Percentiles rank a stretch among this genome's conserved stretches.
Conservation (phyloP, 2,797 vertebrate species). For the Anas flavirostris region DNA sequence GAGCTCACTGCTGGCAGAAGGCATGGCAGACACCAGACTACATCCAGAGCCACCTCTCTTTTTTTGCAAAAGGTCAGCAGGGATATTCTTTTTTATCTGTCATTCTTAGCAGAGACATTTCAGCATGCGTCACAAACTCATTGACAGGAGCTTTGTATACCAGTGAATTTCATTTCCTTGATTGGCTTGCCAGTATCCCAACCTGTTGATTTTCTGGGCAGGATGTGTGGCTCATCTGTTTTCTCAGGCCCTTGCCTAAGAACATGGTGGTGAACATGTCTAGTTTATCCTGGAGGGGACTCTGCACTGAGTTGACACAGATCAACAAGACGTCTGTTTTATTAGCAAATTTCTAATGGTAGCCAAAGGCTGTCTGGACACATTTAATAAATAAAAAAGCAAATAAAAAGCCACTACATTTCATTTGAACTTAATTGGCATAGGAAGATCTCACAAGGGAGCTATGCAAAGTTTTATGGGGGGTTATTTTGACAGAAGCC, state of each 20-base stretch:
- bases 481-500: constrained; percentile 8
- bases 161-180: background rate
- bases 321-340: background rate
- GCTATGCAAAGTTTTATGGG: background rate
- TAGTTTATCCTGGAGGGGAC: background rate
- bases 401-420: constrained; percentile 23
- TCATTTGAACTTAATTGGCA: constrained; percentile 4
- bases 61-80: background rate
- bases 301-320: background rate
- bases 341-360: constrained; percentile 22
- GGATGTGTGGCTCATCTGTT: background rate
- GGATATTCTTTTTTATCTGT: background rate
- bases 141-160: background rate
- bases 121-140: background rate
- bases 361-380: constrained; percentile 2
- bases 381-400: background rate
- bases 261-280: background rate
- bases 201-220: background rate
- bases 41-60: background rate
- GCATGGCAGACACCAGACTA: background rate
- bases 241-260: background rate
- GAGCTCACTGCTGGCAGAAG: background rate
- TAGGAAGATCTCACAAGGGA: background rate
- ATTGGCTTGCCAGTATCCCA: background rate
- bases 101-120: background rate